These are phyloP conservation scores for Cataglyphis livida DNA, from an alignment of 2,888 invertebrate genomes.

Conservation along the genomic window DNA sequence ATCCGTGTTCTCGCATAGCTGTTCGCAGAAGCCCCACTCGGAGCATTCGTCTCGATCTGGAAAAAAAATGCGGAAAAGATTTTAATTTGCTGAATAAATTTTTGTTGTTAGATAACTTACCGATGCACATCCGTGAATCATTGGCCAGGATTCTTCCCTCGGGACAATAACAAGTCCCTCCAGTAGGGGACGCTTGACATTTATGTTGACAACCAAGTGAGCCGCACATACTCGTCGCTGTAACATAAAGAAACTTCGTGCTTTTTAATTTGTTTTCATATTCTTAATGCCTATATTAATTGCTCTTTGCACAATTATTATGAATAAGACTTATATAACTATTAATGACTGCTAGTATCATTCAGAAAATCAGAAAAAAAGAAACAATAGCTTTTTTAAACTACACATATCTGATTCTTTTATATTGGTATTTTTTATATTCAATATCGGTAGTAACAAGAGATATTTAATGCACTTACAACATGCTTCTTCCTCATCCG, in stretches of 20 bases:
- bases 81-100: background rate
- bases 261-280: background rate
- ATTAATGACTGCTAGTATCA: background rate
- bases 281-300: background rate
- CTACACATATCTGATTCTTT: background rate
- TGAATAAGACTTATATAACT: background rate
- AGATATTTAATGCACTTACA: constrained; percentile 88
- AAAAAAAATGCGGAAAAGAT: constrained; percentile 16
- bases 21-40: constrained; percentile 98
- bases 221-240: constrained; percentile 93
- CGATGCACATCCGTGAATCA: constrained; percentile 94
- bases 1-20: constrained; percentile 95
- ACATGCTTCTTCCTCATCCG: constrained; percentile 95
- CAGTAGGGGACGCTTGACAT: constrained; percentile 95
- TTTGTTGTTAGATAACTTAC: constrained; percentile 82
- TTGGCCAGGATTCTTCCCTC: constrained; percentile 93
- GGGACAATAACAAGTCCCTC: constrained; percentile 96
- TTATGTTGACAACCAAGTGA: constrained; percentile 95
- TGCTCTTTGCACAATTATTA: background rate
- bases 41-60: constrained; percentile 96
- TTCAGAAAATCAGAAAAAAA: background rate
- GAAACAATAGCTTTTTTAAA: background rate
- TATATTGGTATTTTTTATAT: background rate
- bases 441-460: background rate
- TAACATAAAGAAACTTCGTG: background rate